phyloP scores from a whole-genome alignment of 2,113 vertebrate species.

The Hemiprocne comata region DNA sequence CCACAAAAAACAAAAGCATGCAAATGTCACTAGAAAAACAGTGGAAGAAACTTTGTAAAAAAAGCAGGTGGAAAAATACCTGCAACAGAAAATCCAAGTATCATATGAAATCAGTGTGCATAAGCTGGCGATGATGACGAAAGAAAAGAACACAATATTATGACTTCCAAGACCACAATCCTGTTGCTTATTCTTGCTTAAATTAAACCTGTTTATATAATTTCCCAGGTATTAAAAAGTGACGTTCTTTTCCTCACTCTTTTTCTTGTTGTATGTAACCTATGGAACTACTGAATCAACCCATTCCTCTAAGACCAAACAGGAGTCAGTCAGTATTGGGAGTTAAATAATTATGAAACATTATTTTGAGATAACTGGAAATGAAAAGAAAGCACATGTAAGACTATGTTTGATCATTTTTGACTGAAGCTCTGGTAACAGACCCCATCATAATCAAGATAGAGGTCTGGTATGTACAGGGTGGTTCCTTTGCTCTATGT shows the following conservation, averaged over 20 bases:
- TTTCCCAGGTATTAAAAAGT: background rate
- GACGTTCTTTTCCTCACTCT: background rate
- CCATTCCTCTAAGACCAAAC: background rate
- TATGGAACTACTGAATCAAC: background rate
- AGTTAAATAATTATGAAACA: background rate
- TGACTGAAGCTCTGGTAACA: background rate
- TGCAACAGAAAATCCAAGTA: background rate
- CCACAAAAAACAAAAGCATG: background rate
- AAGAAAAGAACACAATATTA: background rate
- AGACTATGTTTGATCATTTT: background rate
- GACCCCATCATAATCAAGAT: background rate
- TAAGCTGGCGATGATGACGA: background rate
- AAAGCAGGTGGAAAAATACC: background rate
- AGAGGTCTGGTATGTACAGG: background rate
- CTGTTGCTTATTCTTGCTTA: background rate
- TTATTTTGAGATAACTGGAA: background rate
- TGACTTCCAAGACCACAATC: background rate
- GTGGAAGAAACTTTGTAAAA: background rate
- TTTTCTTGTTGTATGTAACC: background rate
- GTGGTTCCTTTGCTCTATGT: background rate
- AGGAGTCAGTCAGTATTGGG: background rate
- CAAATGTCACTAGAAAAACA: background rate
- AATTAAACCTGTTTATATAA: background rate
- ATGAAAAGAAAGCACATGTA: background rate
- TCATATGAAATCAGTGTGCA: background rate